Evolutionary conservation across 2,113 vertebrate species (phyloP).

Genomic region (Osmerus mordax): DNA sequence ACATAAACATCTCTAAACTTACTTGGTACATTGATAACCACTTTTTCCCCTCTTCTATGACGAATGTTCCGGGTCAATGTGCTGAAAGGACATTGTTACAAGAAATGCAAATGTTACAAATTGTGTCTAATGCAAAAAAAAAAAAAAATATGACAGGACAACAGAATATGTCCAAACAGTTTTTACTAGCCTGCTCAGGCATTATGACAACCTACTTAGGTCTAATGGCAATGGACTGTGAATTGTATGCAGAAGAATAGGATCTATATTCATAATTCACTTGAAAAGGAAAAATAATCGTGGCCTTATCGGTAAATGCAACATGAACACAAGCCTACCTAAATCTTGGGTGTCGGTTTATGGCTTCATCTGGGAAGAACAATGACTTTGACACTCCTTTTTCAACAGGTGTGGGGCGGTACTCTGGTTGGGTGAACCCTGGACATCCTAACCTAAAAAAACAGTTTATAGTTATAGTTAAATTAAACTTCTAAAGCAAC

Average conservation of each 20-base stretch:
- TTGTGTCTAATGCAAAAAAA: background rate
- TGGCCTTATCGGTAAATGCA: background rate
- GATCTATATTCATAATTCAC: background rate
- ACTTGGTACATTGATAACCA: conserved; percentile 97
- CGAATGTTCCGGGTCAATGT: conserved; percentile 94
- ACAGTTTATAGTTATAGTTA: background rate
- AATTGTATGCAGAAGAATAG: background rate
- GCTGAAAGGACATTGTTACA: conserved; percentile 65
- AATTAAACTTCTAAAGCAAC: too few relatives aligned
- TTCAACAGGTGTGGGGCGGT: conserved; percentile 83
- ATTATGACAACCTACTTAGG: too few relatives aligned
- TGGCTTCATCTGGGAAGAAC: conserved; percentile 96
- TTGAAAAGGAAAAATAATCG: too few relatives aligned
- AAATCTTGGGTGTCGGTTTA: conserved; percentile 93
- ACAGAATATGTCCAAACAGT: too few relatives aligned
- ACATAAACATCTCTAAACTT: conserved; percentile 52
- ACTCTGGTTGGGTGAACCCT: conserved; percentile 87
- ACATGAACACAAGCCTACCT: conserved; percentile 68
- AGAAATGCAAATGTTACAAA: background rate
- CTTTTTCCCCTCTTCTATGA: conserved; percentile 92
- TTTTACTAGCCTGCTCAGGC: too few relatives aligned
- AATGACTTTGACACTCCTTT: conserved; percentile 89
- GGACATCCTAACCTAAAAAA: conserved; percentile 87
- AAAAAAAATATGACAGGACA: too few relatives aligned
- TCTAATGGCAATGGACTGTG: too few relatives aligned